A percentile compares a stretch with the other conserved stretches of the same genome.
Evolutionary conservation across 1,140 invertebrate species (phyloP).

Genomic region (fruit fly (Drosophila melanogaster)): DNA sequence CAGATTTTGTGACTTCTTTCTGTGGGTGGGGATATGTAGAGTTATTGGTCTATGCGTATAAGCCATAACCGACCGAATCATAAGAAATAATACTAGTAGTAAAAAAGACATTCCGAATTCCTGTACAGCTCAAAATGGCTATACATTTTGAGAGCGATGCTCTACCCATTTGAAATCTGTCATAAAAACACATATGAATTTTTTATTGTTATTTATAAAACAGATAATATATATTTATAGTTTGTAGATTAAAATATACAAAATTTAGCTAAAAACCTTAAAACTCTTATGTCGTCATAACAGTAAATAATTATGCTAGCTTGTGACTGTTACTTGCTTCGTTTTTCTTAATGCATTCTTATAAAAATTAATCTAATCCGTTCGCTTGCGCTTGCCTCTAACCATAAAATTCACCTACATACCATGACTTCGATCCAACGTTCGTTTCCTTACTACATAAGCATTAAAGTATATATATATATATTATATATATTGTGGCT

Average conservation of each 20-base stretch:
- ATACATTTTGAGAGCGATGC: too few species aligned
- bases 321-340: constrained; percentile 32
- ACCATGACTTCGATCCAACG: constrained; percentile 31
- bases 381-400: constrained; percentile 29
- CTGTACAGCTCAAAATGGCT: too few species aligned
- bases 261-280: constrained; percentile 83
- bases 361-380: constrained; percentile 58
- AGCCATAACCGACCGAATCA: neutral
- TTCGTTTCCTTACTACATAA: constrained; percentile 35
- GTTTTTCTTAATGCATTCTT: constrained; percentile 36
- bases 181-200: constrained; percentile 47
- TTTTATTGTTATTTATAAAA: constrained; percentile 78
- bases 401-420: constrained; percentile 61
- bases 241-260: constrained; percentile 82
- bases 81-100: neutral
- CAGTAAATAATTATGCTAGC: constrained; percentile 79
- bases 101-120: too few species aligned
- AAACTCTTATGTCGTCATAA: constrained; percentile 72
- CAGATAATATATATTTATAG: constrained; percentile 78
- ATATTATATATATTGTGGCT: constrained; percentile 50
- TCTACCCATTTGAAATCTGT: neutral
- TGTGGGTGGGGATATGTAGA: too few species aligned
- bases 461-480: constrained; percentile 40
- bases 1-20: too few species aligned
- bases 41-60: too few species aligned